Base-by-base conservation (phyloP, 2,113 vertebrate genomes). In the Struthidea cinerea region DNA sequence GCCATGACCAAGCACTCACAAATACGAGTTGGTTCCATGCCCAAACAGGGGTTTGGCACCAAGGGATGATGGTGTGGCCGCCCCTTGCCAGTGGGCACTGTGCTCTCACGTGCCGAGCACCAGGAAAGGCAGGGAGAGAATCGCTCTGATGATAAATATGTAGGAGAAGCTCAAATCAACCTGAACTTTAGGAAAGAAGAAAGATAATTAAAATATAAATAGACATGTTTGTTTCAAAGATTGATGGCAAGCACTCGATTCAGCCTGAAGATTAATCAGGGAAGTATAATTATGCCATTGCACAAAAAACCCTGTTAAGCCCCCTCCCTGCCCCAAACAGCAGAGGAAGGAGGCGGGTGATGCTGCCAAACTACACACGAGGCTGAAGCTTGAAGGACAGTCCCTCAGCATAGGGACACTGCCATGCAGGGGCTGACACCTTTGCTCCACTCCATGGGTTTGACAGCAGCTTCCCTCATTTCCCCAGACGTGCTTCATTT, bases 151-250 rank as follows among this genome's bases (percentile, higher is more conserved):
- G 90, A 97, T 97, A 98, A 96, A 97, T 97, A 97, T 68, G 91
- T 84, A 96, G 94, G 93, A 97, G 97, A 95, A 96, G 92, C 97
- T 90, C 89, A 97, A 97, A 98, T 97, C 97, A 97, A 93, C 97
- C 90, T 82, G 93, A 98, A 97, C 97, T 96, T 97, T n/a, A 64
- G 86, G 70, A 61, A 93, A 94, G 90, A 93, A 87, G 96, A 96
- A 95, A 98, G 96, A 96, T 94, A 97, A 97, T 97, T 97, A 97
- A 97, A 98, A 98, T 98, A 98, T 97, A 98, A 98, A 98, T 96
- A 98, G 97, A 98, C 95, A 69, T 96, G 97, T 97, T 98, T 98
- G 98, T 98, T 98, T 96, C 97, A 86, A 94, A 97, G 97, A 97
- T 97, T 97, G 97, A 96, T 91, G 90, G 94, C 91, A 94, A 91